These are phyloP conservation scores for Sebastes minor DNA, from an alignment of 2,797 vertebrate genomes.

Conservation along the genomic window DNA sequence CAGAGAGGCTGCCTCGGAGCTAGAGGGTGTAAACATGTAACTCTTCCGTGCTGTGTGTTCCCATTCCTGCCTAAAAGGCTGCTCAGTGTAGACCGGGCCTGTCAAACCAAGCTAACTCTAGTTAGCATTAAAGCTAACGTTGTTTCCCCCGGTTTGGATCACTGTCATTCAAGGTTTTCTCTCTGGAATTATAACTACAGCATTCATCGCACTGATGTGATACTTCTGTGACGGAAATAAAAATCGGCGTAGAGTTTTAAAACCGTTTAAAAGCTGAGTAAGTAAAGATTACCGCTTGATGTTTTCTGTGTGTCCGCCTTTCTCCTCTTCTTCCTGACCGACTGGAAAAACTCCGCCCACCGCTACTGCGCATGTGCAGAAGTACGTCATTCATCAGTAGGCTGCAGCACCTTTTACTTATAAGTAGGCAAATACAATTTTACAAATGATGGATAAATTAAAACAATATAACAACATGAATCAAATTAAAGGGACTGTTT, in stretches of 20 bases:
- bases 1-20: background rate
- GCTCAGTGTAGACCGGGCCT: constrained; percentile 59
- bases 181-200: background rate
- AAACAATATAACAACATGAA: background rate
- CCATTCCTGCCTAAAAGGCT: constrained; percentile 34
- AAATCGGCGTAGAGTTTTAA: constrained; percentile 14
- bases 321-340: constrained; percentile 81
- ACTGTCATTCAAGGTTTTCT: constrained; percentile 12
- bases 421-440: background rate
- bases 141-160: constrained; percentile 24
- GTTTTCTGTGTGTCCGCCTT: constrained; percentile 78
- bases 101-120: constrained; percentile 70
- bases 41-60: constrained; percentile 39
- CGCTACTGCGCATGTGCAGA: constrained; percentile 47
- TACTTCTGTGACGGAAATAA: background rate
- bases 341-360: constrained; percentile 73
- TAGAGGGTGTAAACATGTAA: constrained; percentile 18
- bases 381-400: constrained; percentile 4
- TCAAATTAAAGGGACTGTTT: no score
- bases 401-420: background rate
- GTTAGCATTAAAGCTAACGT: constrained; percentile 55
- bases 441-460: background rate
- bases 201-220: background rate
- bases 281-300: constrained; percentile 67
- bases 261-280: constrained; percentile 12